phyloP scores from a whole-genome alignment of 2,888 invertebrate genomes.

The Pilophorus perplexus region DNA sequence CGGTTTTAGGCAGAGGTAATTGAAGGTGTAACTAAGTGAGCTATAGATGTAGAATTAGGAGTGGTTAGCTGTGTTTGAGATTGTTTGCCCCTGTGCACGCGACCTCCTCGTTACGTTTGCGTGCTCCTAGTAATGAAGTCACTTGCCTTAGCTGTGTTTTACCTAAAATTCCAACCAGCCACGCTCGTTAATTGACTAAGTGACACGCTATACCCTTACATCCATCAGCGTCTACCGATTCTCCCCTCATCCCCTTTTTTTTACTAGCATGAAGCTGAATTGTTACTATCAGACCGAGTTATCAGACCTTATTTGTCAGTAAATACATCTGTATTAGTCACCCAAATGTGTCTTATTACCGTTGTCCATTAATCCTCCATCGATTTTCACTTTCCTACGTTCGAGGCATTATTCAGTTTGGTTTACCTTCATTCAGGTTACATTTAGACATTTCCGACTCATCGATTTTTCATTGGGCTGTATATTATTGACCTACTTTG shows the following conservation, averaged over 20 bases:
- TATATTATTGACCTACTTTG: not conserved
- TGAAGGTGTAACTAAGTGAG: constrained; percentile 44
- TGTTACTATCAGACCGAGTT: constrained; percentile 24
- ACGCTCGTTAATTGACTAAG: constrained; percentile 42
- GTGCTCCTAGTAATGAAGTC: constrained; percentile 42
- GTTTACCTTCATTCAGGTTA: not conserved
- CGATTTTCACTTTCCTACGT: constrained; percentile 19
- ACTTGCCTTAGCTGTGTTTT: constrained; percentile 36
- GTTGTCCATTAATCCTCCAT: constrained; percentile 20
- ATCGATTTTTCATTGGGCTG: constrained; percentile 24
- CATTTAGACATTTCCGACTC: not conserved
- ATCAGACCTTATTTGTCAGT: constrained; percentile 22
- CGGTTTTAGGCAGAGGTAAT: constrained; percentile 26
- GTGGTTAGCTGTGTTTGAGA: constrained; percentile 43
- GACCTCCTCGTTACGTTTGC: constrained; percentile 40
- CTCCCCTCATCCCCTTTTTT: too few species aligned
- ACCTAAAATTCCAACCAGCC: constrained; percentile 34
- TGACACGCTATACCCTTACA: constrained; percentile 40
- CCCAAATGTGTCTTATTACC: constrained; percentile 21
- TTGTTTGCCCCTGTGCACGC: constrained; percentile 38
- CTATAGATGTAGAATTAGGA: constrained; percentile 42
- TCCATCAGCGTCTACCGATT: constrained; percentile 36
- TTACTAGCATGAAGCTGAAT: constrained; percentile 5
- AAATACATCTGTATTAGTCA: constrained; percentile 34
- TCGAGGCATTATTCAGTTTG: constrained; percentile 3